A percentile compares a stretch with the other conserved stretches of the same genome.
phyloP scores from a whole-genome alignment of 1,140 invertebrate genomes.

The Trialeurodes vaporariorum region DNA sequence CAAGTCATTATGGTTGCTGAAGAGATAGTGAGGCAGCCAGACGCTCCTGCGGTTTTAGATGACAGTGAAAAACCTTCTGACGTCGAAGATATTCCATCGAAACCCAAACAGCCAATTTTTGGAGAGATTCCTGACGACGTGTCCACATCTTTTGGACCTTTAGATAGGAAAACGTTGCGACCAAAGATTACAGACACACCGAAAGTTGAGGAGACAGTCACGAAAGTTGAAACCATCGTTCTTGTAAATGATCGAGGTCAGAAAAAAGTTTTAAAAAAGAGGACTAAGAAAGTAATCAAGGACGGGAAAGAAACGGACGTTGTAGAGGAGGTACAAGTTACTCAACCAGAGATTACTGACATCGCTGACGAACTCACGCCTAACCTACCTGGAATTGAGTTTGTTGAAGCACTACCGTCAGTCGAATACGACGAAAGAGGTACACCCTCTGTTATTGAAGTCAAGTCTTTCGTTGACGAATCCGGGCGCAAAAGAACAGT shows the following conservation, averaged over 20 bases:
- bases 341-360: background rate
- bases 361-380: background rate
- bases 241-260: background rate
- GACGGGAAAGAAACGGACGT: conserved; percentile 7
- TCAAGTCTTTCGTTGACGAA: background rate
- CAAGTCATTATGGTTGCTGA: background rate
- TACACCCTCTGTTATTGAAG: background rate
- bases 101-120: too few species aligned
- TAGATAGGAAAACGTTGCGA: too few species aligned
- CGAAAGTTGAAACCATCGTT: background rate
- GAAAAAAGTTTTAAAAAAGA: conserved; percentile 3
- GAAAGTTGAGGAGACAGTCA: background rate
- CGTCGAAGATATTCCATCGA: too few species aligned
- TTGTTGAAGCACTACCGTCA: background rate
- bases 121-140: too few species aligned
- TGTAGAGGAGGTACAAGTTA: conserved; percentile 5
- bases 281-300: conserved; percentile 1
- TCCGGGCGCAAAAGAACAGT: background rate
- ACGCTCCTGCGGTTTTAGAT: too few species aligned
- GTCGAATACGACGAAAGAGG: background rate
- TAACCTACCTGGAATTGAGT: background rate
- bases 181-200: too few species aligned
- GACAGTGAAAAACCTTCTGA: too few species aligned
- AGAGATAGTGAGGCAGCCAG: background rate
- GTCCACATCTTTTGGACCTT: too few species aligned